Evolutionary conservation across 2,113 vertebrate species (phyloP).

Genomic region (Alexandromys fortis): DNA sequence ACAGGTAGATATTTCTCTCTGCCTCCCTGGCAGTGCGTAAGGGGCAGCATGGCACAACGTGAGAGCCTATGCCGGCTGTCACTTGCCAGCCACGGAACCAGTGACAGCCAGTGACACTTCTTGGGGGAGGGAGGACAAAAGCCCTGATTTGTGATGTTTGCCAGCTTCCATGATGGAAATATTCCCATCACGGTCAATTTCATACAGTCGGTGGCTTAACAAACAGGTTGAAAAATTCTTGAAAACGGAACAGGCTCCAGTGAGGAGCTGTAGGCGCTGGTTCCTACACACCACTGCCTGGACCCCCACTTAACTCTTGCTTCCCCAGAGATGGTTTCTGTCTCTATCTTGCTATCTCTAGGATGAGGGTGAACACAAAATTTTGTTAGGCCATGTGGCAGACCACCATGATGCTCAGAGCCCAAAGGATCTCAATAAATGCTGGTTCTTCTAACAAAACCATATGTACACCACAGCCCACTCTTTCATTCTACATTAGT

Average conservation of each 20-base stretch:
- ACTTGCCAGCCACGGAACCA: not conserved
- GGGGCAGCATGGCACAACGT: not conserved
- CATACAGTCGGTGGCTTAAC: not conserved
- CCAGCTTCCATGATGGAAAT: conserved; percentile 16
- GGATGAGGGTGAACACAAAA: not conserved
- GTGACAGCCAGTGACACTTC: not conserved
- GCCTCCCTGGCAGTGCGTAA: not conserved
- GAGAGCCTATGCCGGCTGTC: not conserved
- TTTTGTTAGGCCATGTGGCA: not conserved
- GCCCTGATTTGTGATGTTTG: not conserved
- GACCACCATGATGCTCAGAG: not conserved
- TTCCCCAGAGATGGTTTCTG: not conserved
- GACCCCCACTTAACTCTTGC: not conserved
- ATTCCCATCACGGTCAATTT: not conserved
- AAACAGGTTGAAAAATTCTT: not conserved
- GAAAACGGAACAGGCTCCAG: not conserved
- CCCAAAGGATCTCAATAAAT: not conserved
- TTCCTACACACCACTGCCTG: not conserved
- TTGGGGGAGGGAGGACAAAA: not conserved
- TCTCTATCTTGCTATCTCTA: not conserved
- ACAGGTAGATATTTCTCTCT: not conserved
- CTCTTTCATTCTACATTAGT: not conserved
- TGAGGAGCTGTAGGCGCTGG: not conserved
- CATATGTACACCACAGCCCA: too few relatives aligned
- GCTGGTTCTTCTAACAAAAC: not conserved